These are phyloP conservation scores for Agrotis puta DNA, from an alignment of 2,888 invertebrate genomes.

Conservation along the genomic window DNA sequence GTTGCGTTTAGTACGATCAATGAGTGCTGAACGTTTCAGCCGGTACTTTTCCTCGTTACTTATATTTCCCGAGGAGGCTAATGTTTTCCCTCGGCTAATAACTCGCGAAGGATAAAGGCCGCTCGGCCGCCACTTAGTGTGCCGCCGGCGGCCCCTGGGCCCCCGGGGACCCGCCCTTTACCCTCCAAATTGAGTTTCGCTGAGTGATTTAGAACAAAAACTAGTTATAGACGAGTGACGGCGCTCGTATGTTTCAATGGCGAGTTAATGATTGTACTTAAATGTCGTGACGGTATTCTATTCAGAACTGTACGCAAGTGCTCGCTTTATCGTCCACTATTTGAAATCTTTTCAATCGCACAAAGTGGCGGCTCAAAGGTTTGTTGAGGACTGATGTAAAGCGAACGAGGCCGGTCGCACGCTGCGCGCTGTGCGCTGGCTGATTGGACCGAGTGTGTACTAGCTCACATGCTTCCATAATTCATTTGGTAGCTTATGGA, in stretches of 20 bases:
- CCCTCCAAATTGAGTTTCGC: conserved; percentile 84
- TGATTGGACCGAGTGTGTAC: not conserved
- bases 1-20: conserved; percentile 37
- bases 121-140: conserved; percentile 75
- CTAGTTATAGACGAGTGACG: conserved; percentile 75
- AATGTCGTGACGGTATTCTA: conserved; percentile 59
- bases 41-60: conserved; percentile 73
- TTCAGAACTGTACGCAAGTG: conserved; percentile 30
- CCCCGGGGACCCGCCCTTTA: conserved; percentile 76
- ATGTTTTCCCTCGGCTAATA: conserved; percentile 81
- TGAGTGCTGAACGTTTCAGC: conserved; percentile 56
- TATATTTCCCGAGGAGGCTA: conserved; percentile 75
- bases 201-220: conserved; percentile 85
- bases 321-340: conserved; percentile 29
- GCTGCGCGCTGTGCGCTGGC: not conserved
- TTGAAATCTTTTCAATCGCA: conserved; percentile 50
- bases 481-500: not conserved
- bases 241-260: conserved; percentile 70
- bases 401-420: conserved; percentile 3
- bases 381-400: conserved; percentile 29
- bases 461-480: conserved; percentile 1
- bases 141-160: conserved; percentile 61
- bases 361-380: conserved; percentile 36
- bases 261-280: conserved; percentile 65
- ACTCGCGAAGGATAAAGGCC: conserved; percentile 77